Evolutionary conservation across 1,140 invertebrate genomes (phyloP), one percentile per base, ranked within the genome.

Genomic region (Aphelinus certus): DNA sequence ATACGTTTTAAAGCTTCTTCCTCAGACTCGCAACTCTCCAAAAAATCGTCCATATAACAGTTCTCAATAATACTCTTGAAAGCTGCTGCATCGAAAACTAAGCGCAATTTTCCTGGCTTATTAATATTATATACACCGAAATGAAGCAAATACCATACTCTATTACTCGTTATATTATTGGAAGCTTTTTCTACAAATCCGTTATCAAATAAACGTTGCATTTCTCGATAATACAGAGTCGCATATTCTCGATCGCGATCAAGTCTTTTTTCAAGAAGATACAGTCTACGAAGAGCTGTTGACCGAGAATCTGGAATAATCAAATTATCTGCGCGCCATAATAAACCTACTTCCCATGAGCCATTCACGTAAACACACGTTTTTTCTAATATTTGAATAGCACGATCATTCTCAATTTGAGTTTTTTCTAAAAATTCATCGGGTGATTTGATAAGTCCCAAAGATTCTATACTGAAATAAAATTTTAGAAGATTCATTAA

Each of bases 21-120:
- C 3, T 10, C 5, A 10, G 57, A 58, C 57, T 7, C n/a, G 57
- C 57, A 58, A 26, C 57, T 58, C n/a, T 58, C 57, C 3, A 58
- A 47, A 49, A 48, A 64, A 83, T 47, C 57, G n/a, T 58, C 57
- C 57, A 58, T 58, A 58, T 26, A 58, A 26, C 7, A 7, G 57
- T 58, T 58, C 3, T 58, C n/a, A 10, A 10, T 7, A 10, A 58
- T 26, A 26, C 57, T 58, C 3, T 58, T 58, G 7, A 26, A 5
- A 3, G 58, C 58, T 26, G 58, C 26, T 4, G 58, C 58, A n/a
- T 60, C 58, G 1, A 60, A 60, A 60, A 60, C 58, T 60, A 60
- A 26, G 4, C 58, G 6, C 4, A 60, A 10, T 60, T 43, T 10
- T n/a, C 42, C 42, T 60, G 58, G 58, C 26, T 60, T 60, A 60